phyloP scores from a whole-genome alignment of 2,113 vertebrate species.

The Neodon shergylaensis region DNA sequence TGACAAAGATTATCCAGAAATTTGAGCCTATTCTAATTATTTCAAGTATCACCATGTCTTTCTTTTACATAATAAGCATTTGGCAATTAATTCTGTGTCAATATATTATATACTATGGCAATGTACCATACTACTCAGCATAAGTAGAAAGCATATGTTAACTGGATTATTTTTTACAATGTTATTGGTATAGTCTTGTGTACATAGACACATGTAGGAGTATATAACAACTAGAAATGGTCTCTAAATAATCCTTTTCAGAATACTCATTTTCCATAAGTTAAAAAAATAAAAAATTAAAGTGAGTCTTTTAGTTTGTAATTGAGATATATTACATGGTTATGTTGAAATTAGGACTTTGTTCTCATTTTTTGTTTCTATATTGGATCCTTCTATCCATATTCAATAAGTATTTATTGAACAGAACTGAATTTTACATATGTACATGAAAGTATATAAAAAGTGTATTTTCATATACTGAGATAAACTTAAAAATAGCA shows the following conservation, averaged over 20 bases:
- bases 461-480: neutral
- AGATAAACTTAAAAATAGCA: constrained; percentile 1
- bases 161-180: neutral
- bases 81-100: constrained; percentile 36
- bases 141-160: neutral
- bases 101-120: neutral
- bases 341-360: neutral
- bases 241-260: constrained; percentile 1
- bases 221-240: neutral
- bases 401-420: neutral
- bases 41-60: neutral
- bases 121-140: neutral
- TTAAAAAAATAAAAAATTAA: neutral
- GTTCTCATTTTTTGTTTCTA: neutral
- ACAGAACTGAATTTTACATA: neutral
- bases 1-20: neutral
- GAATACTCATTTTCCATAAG: neutral
- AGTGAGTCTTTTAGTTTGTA: neutral
- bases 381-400: neutral
- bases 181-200: neutral
- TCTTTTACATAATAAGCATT: neutral
- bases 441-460: neutral
- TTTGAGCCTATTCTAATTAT: neutral
- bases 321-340: neutral
- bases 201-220: neutral